These are phyloP conservation scores for Mustelus asterias DNA, from an alignment of 2,113 vertebrate genomes.

Conservation along the genomic window DNA sequence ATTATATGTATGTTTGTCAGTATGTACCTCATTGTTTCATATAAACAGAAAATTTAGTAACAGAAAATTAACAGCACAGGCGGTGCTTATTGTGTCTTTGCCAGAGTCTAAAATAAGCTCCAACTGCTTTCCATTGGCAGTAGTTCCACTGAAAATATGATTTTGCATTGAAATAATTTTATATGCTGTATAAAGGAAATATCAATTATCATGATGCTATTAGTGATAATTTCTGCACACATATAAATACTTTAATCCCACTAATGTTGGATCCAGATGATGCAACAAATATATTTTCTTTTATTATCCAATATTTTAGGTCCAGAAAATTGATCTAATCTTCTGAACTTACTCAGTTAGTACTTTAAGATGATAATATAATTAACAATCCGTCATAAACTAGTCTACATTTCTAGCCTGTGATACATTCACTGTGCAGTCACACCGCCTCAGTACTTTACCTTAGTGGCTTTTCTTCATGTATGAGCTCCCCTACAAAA, in stretches of 20 bases:
- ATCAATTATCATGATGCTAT: neutral
- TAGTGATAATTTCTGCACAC: neutral
- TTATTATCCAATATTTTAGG: neutral
- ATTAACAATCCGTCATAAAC: neutral
- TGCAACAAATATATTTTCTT: neutral
- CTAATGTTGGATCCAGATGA: neutral
- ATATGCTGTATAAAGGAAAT: neutral
- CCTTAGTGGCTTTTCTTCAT: neutral
- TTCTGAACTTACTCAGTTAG: neutral
- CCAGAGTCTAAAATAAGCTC: neutral
- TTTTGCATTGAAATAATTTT: neutral
- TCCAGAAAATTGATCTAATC: neutral
- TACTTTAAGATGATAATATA: neutral
- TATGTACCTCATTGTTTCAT: neutral
- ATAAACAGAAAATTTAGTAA: neutral
- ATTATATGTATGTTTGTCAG: neutral
- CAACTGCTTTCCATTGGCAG: neutral
- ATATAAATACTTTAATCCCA: neutral
- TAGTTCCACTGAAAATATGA: neutral
- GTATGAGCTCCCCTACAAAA: neutral
- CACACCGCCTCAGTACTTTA: neutral
- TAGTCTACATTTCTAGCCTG: neutral
- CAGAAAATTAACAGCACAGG: neutral
- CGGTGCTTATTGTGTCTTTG: neutral
- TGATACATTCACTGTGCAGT: neutral